Percentiles rank a stretch among this genome's conserved stretches.
These are phyloP conservation scores for Chrysodeixis includens DNA, from an alignment of 2,888 invertebrate species.

Conservation along the genomic window DNA sequence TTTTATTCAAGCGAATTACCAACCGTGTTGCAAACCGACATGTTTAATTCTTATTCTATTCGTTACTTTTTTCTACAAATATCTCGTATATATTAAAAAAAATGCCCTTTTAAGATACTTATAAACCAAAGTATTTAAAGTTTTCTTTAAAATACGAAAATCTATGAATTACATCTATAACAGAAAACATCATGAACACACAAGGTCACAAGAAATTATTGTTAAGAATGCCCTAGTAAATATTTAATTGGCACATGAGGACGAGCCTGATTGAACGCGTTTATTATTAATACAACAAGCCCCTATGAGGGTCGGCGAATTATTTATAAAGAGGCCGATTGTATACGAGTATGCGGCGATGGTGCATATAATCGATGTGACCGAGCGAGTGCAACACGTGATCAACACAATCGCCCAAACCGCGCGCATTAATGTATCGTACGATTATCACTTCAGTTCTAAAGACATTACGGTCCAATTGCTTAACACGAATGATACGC, in stretches of 20 bases:
- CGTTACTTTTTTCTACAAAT: too few relatives aligned
- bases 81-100: too few relatives aligned
- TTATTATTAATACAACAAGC: constrained; percentile 79
- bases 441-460: constrained; percentile 16
- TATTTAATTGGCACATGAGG: constrained; percentile 80
- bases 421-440: constrained; percentile 7
- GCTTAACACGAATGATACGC: not conserved
- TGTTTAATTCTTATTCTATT: not conserved
- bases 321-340: constrained; percentile 78
- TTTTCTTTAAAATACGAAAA: not conserved
- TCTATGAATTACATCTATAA: constrained; percentile 10
- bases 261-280: constrained; percentile 76
- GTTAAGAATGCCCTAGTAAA: constrained; percentile 61
- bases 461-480: not conserved
- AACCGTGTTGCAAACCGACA: not conserved
- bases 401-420: constrained; percentile 13
- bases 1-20: constrained; percentile 13
- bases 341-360: constrained; percentile 72
- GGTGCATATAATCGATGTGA: constrained; percentile 76
- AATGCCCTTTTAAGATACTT: too few relatives aligned
- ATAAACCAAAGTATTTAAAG: not conserved
- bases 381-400: constrained; percentile 53
- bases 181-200: constrained; percentile 51
- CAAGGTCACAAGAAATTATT: constrained; percentile 33
- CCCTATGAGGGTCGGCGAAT: constrained; percentile 78